Conservation (phyloP, 1,140 invertebrate species). For the Varroa destructor region DNA sequence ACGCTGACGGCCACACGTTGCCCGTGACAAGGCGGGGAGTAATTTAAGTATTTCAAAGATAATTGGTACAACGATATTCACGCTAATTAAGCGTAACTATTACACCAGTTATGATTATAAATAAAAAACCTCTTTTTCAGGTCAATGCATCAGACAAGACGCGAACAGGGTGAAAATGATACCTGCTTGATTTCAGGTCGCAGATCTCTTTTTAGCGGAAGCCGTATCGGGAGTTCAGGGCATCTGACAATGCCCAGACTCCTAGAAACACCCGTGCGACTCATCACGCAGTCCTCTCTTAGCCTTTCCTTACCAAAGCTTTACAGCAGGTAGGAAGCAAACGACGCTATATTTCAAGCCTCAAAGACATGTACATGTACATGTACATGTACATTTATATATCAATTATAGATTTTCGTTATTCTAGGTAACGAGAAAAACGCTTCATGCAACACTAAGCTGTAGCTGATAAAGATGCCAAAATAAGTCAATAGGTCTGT, state of each 20-base stretch:
- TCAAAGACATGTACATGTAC: neutral
- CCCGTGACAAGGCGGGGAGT: too few relatives aligned
- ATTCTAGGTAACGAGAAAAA: neutral
- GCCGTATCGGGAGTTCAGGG: neutral
- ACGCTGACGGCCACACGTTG: neutral
- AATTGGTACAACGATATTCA: too few relatives aligned
- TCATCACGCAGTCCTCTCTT: conserved; percentile 12
- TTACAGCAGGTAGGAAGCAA: neutral
- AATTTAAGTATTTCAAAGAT: too few relatives aligned
- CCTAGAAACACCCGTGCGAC: neutral
- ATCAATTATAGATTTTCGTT: neutral
- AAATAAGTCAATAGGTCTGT: neutral
- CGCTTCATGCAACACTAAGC: neutral
- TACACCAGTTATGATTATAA: too few relatives aligned
- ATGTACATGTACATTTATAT: neutral
- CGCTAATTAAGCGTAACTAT: too few relatives aligned
- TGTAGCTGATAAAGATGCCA: neutral
- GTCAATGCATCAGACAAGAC: neutral
- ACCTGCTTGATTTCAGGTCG: too few relatives aligned
- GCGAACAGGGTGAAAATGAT: conserved; percentile 9
- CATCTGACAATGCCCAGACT: neutral
- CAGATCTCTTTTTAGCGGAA: too few relatives aligned
- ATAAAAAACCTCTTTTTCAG: neutral
- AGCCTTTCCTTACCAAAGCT: conserved; percentile 2
- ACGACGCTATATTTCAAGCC: neutral